Evolutionary conservation across 2,113 vertebrate genomes (phyloP), one percentile per base, ranked within the genome.

Genomic region (Oxygymnocypris stewartii): DNA sequence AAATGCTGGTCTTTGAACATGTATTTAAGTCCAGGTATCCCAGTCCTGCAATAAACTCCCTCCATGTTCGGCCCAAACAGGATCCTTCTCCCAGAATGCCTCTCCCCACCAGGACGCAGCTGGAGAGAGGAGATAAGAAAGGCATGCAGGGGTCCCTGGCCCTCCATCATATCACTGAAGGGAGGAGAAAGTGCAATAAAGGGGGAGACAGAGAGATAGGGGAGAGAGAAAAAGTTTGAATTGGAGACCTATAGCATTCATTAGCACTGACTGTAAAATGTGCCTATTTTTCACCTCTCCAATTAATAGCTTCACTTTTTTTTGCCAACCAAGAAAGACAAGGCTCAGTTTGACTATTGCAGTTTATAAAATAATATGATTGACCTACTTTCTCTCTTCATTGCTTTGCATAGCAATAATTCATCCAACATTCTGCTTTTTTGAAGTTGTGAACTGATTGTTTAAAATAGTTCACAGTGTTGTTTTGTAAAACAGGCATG

Each of bases 121-220:
- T 93, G 93, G 85, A 87, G 88, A 90, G 85, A 89, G 89, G 73
- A 92, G 93, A 93, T 92, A 93, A 90, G 88, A 59, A 61, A 63
- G 37, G 86, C 78, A 78, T 23, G 63, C 75, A 78, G 16, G 86
- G 90, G 87, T 90, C 31, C n/a, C 81, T 80, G 85, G 83, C 87
- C 71, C 75, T 51, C 67, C 76, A 88, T 87, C 85, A 88, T 79
- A 85, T 74, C 67, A 82, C 7, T 65, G 31, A 57, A 67, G 69
- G 59, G 63, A 37, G 44, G 31, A 67, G 20, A 31, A 84, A 61
- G 40, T 18, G 61, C 18, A 40, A 35, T 61, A 49, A 61, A 79
- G 35, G 23, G 14, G 40, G 28, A 51, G 54, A 20, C 8, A 54
- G 23, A 13, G 14, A 75, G 76, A 65, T 37, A 51, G n/a, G 42